Base-by-base conservation (phyloP, 2,888 invertebrate species). In the Clanis bilineata region DNA sequence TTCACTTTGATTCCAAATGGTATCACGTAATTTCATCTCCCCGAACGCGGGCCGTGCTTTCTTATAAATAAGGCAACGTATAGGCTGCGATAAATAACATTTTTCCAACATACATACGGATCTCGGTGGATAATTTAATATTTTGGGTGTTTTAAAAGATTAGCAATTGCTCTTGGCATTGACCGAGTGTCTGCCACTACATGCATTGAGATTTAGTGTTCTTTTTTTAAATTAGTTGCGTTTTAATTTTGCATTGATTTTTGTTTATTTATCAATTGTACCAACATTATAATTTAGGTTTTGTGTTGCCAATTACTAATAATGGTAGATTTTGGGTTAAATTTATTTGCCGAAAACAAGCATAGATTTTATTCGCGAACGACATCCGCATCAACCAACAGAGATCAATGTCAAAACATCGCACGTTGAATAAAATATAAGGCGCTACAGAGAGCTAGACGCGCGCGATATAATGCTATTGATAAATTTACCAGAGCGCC, bases 1-100 rank as follows among this genome's bases (percentile, higher is more conserved):
- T 85, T 91, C 88, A 89, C 90, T 87, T 88, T 85, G 86, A 88
- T 90, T 87, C 83, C 83, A 81, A 91, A 91, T 91, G 86, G 89
- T 90, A 91, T 91, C 91, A 91, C 91, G 91, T 91, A 91, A 90
- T 91, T 91, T 88, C 89, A 90, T 90, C 90, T 90, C 90, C 86
- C 86, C 67, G 76, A 80, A 81, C 80, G 75, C 80, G 75, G 76
- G 73, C 79, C 82, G 80, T 83, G 86, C 86, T 87, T 89, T 90
- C 90, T 90, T 91, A 90, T 91, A 91, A 91, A 91, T 91, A 91
- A 91, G 89, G 83, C 88, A 90, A 84, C 79, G 80, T 90, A 91
- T 90, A 90, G 89, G 85, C 85, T 83, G 84, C 88, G 73, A 91
- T 91, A 90, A 90, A 91, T 91, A 87, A 83, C 80, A 80, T 77